Percentiles rank a stretch among this genome's conserved stretches.
phyloP scores from a whole-genome alignment of 2,888 invertebrate species.

The Orthosia cruda region DNA sequence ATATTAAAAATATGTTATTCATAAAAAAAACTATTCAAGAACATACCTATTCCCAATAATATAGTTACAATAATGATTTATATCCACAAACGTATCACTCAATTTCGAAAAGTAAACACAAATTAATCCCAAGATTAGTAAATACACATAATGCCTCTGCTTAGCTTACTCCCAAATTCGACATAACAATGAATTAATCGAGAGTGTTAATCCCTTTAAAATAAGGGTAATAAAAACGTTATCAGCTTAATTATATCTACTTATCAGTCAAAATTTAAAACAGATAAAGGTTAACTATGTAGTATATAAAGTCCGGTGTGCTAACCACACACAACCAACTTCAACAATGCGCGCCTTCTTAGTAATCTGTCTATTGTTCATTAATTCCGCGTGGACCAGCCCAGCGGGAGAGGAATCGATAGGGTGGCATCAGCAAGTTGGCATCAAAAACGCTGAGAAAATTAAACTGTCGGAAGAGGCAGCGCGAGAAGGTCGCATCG shows the following conservation, averaged over 20 bases:
- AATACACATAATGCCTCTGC: slow-evolving; percentile 40
- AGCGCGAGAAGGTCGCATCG: slow-evolving; percentile 72
- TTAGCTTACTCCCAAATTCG: slow-evolving; percentile 33
- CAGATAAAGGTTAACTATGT: slow-evolving; percentile 51
- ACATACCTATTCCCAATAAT: slow-evolving; percentile 6
- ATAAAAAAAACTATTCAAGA: background rate
- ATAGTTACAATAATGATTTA: slow-evolving; percentile 8
- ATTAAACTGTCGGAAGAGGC: slow-evolving; percentile 75
- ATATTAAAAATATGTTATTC: background rate
- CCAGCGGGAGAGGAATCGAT: slow-evolving; percentile 60
- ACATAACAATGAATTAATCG: slow-evolving; percentile 62
- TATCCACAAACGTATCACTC: slow-evolving; percentile 19
- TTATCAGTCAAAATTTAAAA: slow-evolving; percentile 48
- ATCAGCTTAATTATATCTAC: slow-evolving; percentile 63
- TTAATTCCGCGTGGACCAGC: slow-evolving; percentile 58
- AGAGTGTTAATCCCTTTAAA: slow-evolving; percentile 69
- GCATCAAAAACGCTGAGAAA: slow-evolving; percentile 78
- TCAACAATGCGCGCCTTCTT: slow-evolving; percentile 73
- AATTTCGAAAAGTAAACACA: slow-evolving; percentile 27
- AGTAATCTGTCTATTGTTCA: slow-evolving; percentile 68
- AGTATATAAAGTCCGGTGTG: slow-evolving; percentile 47
- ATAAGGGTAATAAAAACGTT: slow-evolving; percentile 70
- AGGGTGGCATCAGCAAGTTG: slow-evolving; percentile 82
- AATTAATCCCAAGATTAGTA: slow-evolving; percentile 51
- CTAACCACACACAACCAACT: slow-evolving; percentile 18